Evolutionary conservation across 53 echinoderm and acorn worm species (phyloP).

Genomic region (Henricia sp.): DNA sequence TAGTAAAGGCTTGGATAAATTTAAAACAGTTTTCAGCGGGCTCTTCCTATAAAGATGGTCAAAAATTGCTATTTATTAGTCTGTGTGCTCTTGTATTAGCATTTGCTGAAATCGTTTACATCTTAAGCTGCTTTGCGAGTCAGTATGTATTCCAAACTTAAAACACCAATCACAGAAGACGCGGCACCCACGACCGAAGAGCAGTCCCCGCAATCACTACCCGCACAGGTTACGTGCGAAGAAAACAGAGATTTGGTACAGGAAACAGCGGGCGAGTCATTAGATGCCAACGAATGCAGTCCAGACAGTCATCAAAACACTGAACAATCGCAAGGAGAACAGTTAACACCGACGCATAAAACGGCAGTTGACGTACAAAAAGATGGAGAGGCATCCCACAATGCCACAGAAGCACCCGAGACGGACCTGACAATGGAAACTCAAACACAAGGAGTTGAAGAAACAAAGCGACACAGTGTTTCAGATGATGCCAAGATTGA

Average conservation of each 20-base stretch:
- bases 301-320: background rate
- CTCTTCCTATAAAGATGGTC: no score
- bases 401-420: background rate
- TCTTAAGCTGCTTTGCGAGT: background rate
- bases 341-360: background rate
- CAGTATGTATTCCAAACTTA: background rate
- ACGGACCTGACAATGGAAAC: background rate
- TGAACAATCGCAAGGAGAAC: background rate
- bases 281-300: constrained; percentile 12
- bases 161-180: constrained; percentile 28
- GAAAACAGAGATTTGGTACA: constrained; percentile 20
- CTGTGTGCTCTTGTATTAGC: no score
- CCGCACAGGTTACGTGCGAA: background rate
- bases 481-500: constrained; percentile 14
- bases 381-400: background rate
- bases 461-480: background rate
- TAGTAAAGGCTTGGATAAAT: no score
- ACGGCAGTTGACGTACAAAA: no score
- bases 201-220: background rate
- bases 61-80: no score
- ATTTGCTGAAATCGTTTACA: background rate
- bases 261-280: constrained; percentile 18
- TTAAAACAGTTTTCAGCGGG: no score
- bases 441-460: constrained; percentile 1
- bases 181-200: constrained; percentile 12